Evolutionary conservation across 1,140 invertebrate species (phyloP).

Genomic region (Sycobia sp.): DNA sequence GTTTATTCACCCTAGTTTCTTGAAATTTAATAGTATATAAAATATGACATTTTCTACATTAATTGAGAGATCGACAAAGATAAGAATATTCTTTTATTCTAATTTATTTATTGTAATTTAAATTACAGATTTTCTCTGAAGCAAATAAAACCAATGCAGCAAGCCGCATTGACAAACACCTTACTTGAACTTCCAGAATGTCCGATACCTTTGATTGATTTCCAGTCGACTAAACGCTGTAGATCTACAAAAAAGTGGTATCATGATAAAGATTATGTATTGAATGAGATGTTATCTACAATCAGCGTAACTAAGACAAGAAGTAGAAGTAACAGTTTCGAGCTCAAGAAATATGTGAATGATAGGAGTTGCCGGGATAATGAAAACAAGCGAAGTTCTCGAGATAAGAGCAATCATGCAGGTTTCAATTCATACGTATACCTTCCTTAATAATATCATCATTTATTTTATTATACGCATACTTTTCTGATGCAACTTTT

Average conservation of each 20-base stretch:
- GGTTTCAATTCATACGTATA: no score
- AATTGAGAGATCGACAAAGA: no score
- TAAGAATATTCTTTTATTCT: no score
- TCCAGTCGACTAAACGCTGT: conserved; percentile 44
- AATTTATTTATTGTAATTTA: not conserved
- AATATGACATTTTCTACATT: no score
- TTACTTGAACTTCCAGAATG: conserved; percentile 53
- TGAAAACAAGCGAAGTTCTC: no score
- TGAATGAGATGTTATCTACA: conserved; percentile 45
- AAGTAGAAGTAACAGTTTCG: conserved; percentile 14
- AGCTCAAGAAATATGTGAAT: conserved; percentile 36
- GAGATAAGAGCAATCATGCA: no score
- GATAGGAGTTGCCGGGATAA: conserved; percentile 37
- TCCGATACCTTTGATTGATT: conserved; percentile 52
- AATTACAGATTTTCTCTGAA: conserved; percentile 53
- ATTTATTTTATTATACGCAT: no score
- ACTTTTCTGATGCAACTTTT: no score
- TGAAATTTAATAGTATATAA: no score
- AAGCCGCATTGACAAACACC: conserved; percentile 51
- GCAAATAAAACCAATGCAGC: conserved; percentile 45
- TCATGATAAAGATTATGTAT: conserved; percentile 41
- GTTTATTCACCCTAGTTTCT: no score
- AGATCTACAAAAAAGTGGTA: conserved; percentile 32
- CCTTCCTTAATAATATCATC: no score
- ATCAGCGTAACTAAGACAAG: conserved; percentile 34